Conservation (phyloP, 37 sponge, comb jelly and placozoan species). For the Oopsacas minuta region DNA sequence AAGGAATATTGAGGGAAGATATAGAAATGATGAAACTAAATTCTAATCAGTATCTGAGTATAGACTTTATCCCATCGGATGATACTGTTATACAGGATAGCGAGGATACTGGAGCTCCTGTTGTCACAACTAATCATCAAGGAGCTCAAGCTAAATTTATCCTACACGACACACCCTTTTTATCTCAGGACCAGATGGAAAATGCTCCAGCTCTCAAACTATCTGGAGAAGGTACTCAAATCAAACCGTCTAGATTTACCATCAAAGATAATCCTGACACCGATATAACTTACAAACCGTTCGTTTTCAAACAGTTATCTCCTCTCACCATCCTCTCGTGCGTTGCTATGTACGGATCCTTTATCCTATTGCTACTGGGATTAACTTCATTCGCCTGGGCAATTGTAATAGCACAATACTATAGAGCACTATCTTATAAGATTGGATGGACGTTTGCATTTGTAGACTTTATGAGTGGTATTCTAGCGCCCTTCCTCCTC, state of each 20-base stretch:
- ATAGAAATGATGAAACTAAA: neutral
- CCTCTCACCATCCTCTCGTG: neutral
- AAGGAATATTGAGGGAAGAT: neutral
- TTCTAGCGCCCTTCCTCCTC: neutral
- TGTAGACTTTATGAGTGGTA: neutral
- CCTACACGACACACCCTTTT: neutral
- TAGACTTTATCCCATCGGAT: neutral
- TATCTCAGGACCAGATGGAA: neutral
- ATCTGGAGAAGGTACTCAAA: neutral
- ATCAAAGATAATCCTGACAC: neutral
- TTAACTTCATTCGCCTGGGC: neutral
- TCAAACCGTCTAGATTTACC: neutral
- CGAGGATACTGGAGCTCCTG: neutral
- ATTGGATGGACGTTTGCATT: constrained; percentile 7
- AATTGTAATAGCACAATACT: neutral
- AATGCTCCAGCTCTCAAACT: neutral
- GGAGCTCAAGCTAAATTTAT: neutral
- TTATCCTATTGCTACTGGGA: neutral
- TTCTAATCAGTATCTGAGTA: neutral
- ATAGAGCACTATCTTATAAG: neutral
- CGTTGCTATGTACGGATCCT: neutral
- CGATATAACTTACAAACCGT: neutral
- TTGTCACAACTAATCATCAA: neutral
- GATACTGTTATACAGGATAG: neutral
- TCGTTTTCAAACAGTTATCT: neutral